phyloP scores from a whole-genome alignment of 2,113 vertebrate genomes.

The Hemiprocne comata region DNA sequence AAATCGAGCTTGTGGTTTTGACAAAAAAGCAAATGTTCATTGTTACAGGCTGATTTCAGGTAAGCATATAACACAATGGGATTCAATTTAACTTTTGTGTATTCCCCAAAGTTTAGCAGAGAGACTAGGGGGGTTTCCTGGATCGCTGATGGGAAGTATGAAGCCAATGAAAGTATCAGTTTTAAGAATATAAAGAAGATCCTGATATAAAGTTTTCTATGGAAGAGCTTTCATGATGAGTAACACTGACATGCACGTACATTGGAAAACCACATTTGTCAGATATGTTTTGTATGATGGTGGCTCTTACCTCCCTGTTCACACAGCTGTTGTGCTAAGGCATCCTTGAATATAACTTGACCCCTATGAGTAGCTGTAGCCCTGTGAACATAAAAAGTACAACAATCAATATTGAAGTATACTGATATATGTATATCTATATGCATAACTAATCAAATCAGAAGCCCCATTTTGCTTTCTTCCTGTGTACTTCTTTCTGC shows the following conservation, averaged over 20 bases:
- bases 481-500: neutral
- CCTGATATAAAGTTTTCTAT: neutral
- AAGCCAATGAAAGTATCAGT: neutral
- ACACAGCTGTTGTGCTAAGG: conserved; percentile 95
- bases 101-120: neutral
- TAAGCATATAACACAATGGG: neutral
- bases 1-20: neutral
- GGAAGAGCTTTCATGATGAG: neutral
- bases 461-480: neutral
- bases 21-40: neutral
- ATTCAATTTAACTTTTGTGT: neutral
- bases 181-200: neutral
- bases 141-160: neutral
- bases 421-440: neutral
- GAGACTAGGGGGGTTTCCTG: neutral
- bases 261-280: neutral
- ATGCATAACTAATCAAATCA: neutral
- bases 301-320: conserved; percentile 93
- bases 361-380: conserved; percentile 95
- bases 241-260: neutral
- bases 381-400: conserved; percentile 76
- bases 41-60: neutral
- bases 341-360: conserved; percentile 99
- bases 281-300: neutral
- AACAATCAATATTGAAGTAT: neutral